A percentile compares a stretch with the other conserved stretches of the same genome.
Conservation (phyloP, 1,140 invertebrate species). For the Xylocopa sonorina region DNA sequence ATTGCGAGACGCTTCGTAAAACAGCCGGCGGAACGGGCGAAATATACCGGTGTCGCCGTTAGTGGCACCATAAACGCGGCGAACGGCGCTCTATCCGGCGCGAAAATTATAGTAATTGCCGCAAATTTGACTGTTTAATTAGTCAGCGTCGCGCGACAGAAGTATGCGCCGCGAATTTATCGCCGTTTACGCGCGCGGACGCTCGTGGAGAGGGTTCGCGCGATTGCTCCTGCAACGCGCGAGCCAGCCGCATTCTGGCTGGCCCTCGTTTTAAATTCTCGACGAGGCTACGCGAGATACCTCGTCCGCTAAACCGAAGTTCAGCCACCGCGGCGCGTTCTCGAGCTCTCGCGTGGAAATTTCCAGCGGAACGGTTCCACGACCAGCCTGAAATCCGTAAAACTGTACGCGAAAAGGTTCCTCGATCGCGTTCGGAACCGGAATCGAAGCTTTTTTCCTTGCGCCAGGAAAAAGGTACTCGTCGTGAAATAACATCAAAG, state of each 20-base stretch:
- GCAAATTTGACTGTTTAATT: slow-evolving; percentile 63
- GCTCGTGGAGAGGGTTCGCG: no score
- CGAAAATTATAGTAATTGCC: slow-evolving; percentile 61
- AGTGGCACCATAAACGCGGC: slow-evolving; percentile 37
- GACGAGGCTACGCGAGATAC: background rate
- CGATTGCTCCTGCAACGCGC: background rate
- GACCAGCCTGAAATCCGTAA: background rate
- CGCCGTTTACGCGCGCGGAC: background rate
- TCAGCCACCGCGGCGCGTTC: background rate
- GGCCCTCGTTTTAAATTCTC: slow-evolving; percentile 14
- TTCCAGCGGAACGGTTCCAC: background rate
- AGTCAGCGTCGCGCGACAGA: slow-evolving; percentile 28
- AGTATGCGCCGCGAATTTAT: slow-evolving; percentile 52
- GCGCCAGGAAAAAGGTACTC: background rate
- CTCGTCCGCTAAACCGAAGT: background rate
- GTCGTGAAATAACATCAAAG: background rate
- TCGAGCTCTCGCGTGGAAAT: background rate
- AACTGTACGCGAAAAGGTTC: background rate
- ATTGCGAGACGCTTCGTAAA: slow-evolving; percentile 53
- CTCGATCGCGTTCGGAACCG: background rate
- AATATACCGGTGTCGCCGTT: slow-evolving; percentile 35
- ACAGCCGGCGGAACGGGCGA: slow-evolving; percentile 30
- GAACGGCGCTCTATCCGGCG: slow-evolving; percentile 29
- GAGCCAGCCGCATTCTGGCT: background rate
- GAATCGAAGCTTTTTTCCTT: background rate